Conservation (phyloP, 2,797 vertebrate species). For the Triplophysa yarkandensis region DNA sequence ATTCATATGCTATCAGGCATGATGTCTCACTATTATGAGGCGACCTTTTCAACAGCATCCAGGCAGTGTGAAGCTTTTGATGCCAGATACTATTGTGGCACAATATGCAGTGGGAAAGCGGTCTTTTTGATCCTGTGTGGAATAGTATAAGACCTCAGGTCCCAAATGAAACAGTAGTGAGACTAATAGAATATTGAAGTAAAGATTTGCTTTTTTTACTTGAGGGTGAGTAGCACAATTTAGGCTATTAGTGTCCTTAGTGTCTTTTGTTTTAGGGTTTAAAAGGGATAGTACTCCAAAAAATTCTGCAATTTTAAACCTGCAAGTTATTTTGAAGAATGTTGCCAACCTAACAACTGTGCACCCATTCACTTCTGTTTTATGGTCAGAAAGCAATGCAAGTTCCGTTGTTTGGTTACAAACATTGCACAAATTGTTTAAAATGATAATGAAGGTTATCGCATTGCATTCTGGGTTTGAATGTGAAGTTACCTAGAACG, state of each 20-base stretch:
- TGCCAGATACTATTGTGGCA: slow-evolving; percentile 53
- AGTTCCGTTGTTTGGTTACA: no score
- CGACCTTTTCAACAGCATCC: slow-evolving; percentile 48
- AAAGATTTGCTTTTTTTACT: slow-evolving; percentile 53
- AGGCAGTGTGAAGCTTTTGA: slow-evolving; percentile 59
- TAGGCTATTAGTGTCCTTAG: no score
- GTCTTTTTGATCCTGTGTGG: slow-evolving; percentile 63
- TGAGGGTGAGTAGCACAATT: slow-evolving; percentile 48
- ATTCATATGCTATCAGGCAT: slow-evolving; percentile 50
- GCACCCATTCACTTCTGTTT: no score
- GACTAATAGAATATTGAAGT: slow-evolving; percentile 62
- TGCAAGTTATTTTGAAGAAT: no score
- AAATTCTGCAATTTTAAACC: no score
- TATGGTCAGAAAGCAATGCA: no score
- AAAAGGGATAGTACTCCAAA: no score
- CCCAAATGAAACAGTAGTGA: slow-evolving; percentile 59
- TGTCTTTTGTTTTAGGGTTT: no score
- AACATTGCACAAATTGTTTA: no score
- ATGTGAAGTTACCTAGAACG: neutral
- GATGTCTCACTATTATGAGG: slow-evolving; percentile 37
- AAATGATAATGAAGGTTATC: neutral
- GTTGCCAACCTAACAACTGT: no score
- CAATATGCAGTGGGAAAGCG: slow-evolving; percentile 46
- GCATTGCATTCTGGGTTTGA: neutral
- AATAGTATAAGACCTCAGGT: slow-evolving; percentile 59